Evolutionary conservation across 1,140 invertebrate species (phyloP).

Genomic region (Scylla paramamosain): DNA sequence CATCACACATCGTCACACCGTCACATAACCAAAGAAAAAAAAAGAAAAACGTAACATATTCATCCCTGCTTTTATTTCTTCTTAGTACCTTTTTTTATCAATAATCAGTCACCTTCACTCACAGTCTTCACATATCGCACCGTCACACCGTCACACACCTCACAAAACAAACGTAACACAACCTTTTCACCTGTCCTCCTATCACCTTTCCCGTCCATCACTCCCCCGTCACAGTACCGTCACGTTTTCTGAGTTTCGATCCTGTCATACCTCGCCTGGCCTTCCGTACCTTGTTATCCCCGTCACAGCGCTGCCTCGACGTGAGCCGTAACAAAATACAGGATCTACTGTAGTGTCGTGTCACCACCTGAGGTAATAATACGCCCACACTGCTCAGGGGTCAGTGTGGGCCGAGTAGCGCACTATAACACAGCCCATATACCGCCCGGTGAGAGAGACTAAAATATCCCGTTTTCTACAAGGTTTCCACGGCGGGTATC

Average conservation of each 20-base stretch:
- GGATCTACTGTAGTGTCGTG: not conserved
- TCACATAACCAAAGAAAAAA: too few species aligned
- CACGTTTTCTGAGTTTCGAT: not conserved
- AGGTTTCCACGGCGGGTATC: not conserved
- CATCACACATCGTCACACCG: too few species aligned
- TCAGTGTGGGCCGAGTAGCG: not conserved
- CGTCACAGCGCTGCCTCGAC: not conserved
- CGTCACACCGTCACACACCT: not conserved
- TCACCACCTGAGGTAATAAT: slow-evolving; percentile 21
- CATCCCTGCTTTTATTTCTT: too few species aligned
- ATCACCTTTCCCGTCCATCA: not conserved
- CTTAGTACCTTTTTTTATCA: too few species aligned
- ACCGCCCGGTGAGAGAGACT: not conserved
- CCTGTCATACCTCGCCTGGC: too few species aligned
- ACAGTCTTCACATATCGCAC: not conserved
- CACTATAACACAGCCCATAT: not conserved
- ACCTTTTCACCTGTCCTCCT: too few species aligned
- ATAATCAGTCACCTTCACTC: too few species aligned
- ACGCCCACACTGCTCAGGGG: not conserved
- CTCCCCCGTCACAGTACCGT: not conserved
- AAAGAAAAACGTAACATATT: too few species aligned
- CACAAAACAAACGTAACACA: too few species aligned
- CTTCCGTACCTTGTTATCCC: not conserved
- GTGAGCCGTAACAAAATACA: slow-evolving; percentile 1
- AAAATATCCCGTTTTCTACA: not conserved